Evolutionary conservation across 2,113 vertebrate genomes (phyloP).

Genomic region (Galeopterus variegatus): DNA sequence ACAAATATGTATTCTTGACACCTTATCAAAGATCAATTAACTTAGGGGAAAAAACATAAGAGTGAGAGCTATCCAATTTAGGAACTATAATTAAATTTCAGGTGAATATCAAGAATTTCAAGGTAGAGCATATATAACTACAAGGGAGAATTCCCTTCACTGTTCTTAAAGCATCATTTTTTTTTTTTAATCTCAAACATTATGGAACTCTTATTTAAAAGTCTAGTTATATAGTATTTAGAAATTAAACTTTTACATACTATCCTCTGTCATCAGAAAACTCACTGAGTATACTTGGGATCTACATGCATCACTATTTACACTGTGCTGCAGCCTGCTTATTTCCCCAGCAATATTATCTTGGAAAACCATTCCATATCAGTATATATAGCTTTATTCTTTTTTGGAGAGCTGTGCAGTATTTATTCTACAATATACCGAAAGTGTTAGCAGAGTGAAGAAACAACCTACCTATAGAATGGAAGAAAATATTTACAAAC

Average conservation of each 20-base stretch:
- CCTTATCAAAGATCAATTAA: no score
- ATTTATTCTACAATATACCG: background rate
- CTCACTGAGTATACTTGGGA: background rate
- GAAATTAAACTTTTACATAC: background rate
- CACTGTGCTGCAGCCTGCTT: background rate
- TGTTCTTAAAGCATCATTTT: background rate
- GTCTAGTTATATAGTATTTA: background rate
- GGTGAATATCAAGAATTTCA: background rate
- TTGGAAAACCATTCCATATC: background rate
- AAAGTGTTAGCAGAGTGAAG: no score
- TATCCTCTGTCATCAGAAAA: background rate
- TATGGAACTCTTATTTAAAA: conserved; percentile 22
- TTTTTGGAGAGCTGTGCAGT: background rate
- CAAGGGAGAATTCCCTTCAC: background rate
- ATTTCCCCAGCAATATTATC: background rate
- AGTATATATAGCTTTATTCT: no score
- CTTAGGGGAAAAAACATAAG: background rate
- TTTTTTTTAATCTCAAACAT: background rate
- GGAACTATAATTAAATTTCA: background rate
- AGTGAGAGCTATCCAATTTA: background rate
- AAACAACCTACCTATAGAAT: no score
- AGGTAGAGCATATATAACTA: background rate
- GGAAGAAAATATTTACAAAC: no score
- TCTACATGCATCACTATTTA: background rate
- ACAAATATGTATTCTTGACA: no score